Percentiles rank a stretch among this genome's conserved stretches.
These are phyloP conservation scores for Neoitamus cyanurus DNA, from an alignment of 2,888 invertebrate genomes.

Conservation along the genomic window DNA sequence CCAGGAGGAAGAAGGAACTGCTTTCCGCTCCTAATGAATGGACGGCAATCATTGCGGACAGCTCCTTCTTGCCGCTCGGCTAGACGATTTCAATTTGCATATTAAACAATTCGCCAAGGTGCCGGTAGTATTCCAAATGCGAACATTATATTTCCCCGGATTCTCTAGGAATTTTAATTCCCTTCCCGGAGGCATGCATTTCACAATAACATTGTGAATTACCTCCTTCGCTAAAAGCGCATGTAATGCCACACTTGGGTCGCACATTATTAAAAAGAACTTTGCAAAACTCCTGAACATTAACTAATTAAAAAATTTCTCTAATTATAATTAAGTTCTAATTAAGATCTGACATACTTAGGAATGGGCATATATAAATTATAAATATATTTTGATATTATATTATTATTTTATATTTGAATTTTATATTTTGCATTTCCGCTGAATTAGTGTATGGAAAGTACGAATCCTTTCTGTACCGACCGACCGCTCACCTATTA, in stretches of 20 bases:
- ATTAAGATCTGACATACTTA: neutral
- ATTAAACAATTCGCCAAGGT: neutral
- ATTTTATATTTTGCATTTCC: too few species aligned
- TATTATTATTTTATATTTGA: too few species aligned
- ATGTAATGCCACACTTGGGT: neutral
- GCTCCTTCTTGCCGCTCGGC: neutral
- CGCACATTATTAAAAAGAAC: neutral
- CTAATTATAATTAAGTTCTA: neutral
- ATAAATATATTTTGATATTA: too few species aligned
- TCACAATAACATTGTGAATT: neutral
- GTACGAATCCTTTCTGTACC: too few species aligned
- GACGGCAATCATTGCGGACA: constrained; percentile 7
- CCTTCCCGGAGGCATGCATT: neutral
- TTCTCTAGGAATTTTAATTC: neutral
- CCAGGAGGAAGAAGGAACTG: neutral
- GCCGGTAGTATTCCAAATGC: neutral
- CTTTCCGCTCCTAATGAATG: constrained; percentile 16
- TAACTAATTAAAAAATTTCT: neutral
- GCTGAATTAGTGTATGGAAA: too few species aligned
- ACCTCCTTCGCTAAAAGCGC: neutral
- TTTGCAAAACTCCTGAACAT: neutral
- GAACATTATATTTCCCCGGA: neutral
- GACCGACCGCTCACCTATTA: too few species aligned
- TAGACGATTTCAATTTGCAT: constrained; percentile 28
- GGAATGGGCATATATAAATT: neutral